phyloP scores from a whole-genome alignment of 1,140 invertebrate genomes.

The Drosophila rufa region DNA sequence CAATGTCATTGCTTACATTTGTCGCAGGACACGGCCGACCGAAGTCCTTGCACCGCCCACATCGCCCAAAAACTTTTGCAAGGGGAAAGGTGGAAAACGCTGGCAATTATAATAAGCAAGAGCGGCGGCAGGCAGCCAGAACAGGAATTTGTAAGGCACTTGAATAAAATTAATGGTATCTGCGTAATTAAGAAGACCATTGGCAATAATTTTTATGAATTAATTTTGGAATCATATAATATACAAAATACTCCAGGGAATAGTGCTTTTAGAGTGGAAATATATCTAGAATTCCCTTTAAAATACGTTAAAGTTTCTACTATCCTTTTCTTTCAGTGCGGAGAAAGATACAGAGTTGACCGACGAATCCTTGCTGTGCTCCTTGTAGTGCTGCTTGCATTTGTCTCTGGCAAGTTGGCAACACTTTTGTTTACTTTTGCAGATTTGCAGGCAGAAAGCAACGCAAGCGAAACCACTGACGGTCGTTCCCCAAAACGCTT shows the following conservation, averaged over 20 bases:
- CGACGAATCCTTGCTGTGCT: constrained; percentile 35
- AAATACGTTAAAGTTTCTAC: neutral
- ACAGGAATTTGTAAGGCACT: constrained; percentile 49
- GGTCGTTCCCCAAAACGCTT: constrained; percentile 33
- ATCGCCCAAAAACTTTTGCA: constrained; percentile 32
- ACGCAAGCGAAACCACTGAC: constrained; percentile 18
- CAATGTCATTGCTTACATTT: constrained; percentile 73
- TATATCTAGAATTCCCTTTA: no score
- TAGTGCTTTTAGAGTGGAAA: no score
- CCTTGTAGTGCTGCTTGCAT: constrained; percentile 53
- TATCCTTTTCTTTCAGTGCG: constrained; percentile 1
- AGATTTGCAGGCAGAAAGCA: constrained; percentile 60
- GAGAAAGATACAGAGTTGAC: constrained; percentile 12
- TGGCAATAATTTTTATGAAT: neutral
- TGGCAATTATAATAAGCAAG: constrained; percentile 77
- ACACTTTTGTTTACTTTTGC: constrained; percentile 82
- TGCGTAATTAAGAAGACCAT: neutral
- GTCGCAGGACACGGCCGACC: constrained; percentile 44
- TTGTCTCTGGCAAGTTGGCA: constrained; percentile 75
- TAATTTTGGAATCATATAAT: no score
- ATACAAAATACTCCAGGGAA: no score
- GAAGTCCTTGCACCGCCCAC: constrained; percentile 48
- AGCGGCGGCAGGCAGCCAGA: constrained; percentile 52
- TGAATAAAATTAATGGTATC: neutral
- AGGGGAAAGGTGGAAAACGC: constrained; percentile 57